Conservation (phyloP, 2,113 vertebrate genomes). For the Forbesichthys papilliferus region DNA sequence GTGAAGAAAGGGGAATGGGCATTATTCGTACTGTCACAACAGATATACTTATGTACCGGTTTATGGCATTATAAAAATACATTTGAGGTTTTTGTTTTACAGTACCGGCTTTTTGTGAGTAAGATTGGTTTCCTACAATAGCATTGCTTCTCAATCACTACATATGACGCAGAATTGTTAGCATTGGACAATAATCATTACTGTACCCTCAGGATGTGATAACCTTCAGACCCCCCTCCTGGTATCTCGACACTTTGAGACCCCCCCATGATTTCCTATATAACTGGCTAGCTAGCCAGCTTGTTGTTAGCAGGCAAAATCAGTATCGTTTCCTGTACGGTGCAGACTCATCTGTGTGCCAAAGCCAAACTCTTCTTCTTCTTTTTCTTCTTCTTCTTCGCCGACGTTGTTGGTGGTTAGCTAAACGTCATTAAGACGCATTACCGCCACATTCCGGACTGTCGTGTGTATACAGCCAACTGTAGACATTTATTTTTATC, state of each 20-base stretch:
- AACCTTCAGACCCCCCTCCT: slow-evolving; percentile 90
- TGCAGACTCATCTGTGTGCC: neutral
- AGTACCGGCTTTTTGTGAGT: too few species aligned
- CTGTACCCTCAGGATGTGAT: slow-evolving; percentile 84
- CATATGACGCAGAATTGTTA: neutral
- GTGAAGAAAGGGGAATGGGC: too few species aligned
- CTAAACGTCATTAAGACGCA: too few species aligned
- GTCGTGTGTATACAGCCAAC: too few species aligned
- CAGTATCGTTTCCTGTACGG: slow-evolving; percentile 55
- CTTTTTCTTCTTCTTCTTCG: too few species aligned
- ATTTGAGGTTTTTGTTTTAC: neutral
- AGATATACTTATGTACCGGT: neutral
- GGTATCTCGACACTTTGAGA: slow-evolving; percentile 89
- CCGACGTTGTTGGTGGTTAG: too few species aligned
- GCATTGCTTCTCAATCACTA: too few species aligned
- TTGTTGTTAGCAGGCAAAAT: neutral
- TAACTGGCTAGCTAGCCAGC: neutral
- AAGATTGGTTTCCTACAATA: too few species aligned
- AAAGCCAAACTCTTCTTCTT: too few species aligned
- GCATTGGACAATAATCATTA: slow-evolving; percentile 52
- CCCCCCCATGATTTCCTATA: slow-evolving; percentile 78
- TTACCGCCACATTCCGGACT: too few species aligned
- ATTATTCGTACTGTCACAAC: too few species aligned
- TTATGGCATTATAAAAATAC: neutral
- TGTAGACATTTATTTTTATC: too few species aligned